Percentiles rank a stretch among this genome's conserved stretches.
Evolutionary conservation across 2,888 invertebrate genomes (phyloP).

Genomic region (Ochropleura plecta): DNA sequence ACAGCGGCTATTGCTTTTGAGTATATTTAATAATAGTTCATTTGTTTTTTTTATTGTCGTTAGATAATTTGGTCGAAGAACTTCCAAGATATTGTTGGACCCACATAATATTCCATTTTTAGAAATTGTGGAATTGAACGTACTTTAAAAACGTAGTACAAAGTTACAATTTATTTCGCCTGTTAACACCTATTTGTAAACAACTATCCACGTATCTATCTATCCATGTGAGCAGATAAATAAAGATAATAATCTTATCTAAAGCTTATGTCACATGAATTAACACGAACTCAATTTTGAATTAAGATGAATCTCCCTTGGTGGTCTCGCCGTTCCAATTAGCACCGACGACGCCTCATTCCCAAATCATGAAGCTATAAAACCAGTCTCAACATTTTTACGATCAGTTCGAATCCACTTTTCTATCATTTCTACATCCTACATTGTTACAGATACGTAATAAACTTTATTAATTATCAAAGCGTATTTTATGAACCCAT

Average conservation of each 20-base stretch:
- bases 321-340: conserved; percentile 85
- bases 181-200: conserved; percentile 1
- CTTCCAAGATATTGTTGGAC: conserved; percentile 9
- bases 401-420: conserved; percentile 70
- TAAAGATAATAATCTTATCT: conserved; percentile 50
- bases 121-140: background rate
- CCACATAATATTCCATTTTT: background rate
- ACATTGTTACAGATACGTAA: conserved; percentile 71
- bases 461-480: conserved; percentile 78
- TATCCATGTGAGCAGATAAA: conserved; percentile 25
- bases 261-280: conserved; percentile 58
- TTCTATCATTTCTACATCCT: conserved; percentile 71
- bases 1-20: no score
- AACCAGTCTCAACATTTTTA: conserved; percentile 77
- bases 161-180: background rate
- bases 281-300: conserved; percentile 68
- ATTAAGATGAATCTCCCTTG: conserved; percentile 76
- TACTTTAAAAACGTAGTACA: background rate
- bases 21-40: background rate
- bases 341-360: conserved; percentile 77
- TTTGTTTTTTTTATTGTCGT: conserved; percentile 25
- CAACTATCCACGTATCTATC: background rate
- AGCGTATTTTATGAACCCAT: conserved; percentile 72
- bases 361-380: conserved; percentile 75
- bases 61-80: conserved; percentile 17